phyloP scores from a whole-genome alignment of 2,888 invertebrate genomes.

The Limenitis camilla region DNA sequence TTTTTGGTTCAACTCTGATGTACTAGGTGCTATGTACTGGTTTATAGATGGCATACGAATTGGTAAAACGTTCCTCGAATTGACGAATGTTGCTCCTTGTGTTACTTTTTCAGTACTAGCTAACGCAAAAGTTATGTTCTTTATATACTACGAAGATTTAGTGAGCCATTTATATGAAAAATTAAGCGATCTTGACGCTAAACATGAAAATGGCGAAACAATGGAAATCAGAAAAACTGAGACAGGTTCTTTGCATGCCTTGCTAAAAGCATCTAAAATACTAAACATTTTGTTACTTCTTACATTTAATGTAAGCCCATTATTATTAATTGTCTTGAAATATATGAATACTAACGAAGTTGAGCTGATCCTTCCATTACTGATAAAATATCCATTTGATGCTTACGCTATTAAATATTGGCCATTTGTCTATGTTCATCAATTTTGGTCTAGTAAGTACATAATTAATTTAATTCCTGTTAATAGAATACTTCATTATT shows the following conservation, averaged over 20 bases:
- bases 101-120: conserved; percentile 30
- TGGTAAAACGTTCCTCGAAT: conserved; percentile 33
- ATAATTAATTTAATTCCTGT: too few relatives aligned
- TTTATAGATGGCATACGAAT: conserved; percentile 32
- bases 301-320: conserved; percentile 36
- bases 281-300: conserved; percentile 32
- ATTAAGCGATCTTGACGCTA: background rate
- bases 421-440: conserved; percentile 47
- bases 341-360: conserved; percentile 37
- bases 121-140: conserved; percentile 29
- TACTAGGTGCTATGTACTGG: conserved; percentile 34
- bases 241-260: conserved; percentile 33
- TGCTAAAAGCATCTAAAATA: conserved; percentile 36
- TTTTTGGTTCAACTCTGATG: conserved; percentile 34
- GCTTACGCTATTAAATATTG: conserved; percentile 37
- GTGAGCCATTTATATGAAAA: conserved; percentile 21
- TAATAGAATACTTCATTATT: too few relatives aligned
- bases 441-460: conserved; percentile 43
- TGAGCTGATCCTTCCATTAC: conserved; percentile 40
- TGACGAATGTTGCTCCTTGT: conserved; percentile 42
- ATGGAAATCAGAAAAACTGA: conserved; percentile 23
- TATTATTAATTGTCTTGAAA: conserved; percentile 34
- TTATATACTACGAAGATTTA: conserved; percentile 29
- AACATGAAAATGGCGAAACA: conserved; percentile 1
- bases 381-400: conserved; percentile 50